Evolutionary conservation across 35 echinoderm and acorn worm genomes (phyloP).

Genomic region (Eucidaris tribuloides): DNA sequence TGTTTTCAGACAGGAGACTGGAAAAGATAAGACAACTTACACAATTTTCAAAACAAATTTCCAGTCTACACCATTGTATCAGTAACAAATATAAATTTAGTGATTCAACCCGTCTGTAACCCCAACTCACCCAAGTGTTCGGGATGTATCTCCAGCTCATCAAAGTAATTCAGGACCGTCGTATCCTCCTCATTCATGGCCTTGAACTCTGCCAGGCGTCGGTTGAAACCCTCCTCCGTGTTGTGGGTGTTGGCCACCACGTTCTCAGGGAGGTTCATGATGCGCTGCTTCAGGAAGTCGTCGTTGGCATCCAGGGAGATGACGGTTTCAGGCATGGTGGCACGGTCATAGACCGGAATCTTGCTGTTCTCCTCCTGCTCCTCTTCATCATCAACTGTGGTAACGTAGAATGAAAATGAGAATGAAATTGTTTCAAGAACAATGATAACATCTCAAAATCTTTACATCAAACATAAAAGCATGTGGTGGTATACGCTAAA

Average conservation of each 20-base stretch:
- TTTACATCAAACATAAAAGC: background rate
- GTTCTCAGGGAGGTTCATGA: slow-evolving; percentile 93
- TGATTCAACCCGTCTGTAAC: too few relatives aligned
- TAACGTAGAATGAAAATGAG: too few relatives aligned
- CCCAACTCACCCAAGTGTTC: slow-evolving; percentile 89
- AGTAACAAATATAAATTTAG: too few relatives aligned
- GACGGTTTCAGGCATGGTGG: slow-evolving; percentile 85
- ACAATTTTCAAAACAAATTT: too few relatives aligned
- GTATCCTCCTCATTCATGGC: slow-evolving; percentile 94
- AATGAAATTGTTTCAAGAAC: too few relatives aligned
- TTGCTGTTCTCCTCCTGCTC: slow-evolving; percentile 90
- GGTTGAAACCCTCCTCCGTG: slow-evolving; percentile 85
- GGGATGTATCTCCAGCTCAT: slow-evolving; percentile 95
- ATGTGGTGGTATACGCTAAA: too few relatives aligned
- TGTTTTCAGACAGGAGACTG: too few relatives aligned
- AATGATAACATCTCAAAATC: background rate
- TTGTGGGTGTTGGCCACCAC: slow-evolving; percentile 92
- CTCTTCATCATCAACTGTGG: slow-evolving; percentile 98
- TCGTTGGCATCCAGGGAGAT: slow-evolving; percentile 81
- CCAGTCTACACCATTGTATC: too few relatives aligned
- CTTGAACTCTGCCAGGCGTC: slow-evolving; percentile 76
- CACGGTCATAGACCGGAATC: slow-evolving; percentile 82
- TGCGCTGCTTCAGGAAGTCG: slow-evolving; percentile 90
- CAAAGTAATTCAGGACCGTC: slow-evolving; percentile 97
- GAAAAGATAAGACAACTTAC: too few relatives aligned